These are phyloP conservation scores for Cephus cinctus DNA, from an alignment of 1,140 invertebrate species.

Conservation along the genomic window DNA sequence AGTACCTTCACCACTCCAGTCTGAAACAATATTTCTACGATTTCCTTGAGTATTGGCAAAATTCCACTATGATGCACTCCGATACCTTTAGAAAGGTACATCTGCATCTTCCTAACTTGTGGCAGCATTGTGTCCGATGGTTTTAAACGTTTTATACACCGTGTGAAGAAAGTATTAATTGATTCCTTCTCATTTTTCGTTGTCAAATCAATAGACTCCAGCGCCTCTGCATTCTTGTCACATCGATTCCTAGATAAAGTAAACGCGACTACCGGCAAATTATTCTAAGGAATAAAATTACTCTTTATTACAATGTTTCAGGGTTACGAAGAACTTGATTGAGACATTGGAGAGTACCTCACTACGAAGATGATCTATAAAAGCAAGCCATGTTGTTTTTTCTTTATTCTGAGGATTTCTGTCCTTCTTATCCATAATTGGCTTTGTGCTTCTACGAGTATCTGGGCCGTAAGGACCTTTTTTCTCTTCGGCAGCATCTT, in stretches of 20 bases:
- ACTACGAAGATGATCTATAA: constrained; percentile 77
- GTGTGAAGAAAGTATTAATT: constrained; percentile 82
- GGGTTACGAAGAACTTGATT: too few relatives aligned
- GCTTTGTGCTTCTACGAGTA: too few relatives aligned
- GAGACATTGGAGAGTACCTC: too few relatives aligned
- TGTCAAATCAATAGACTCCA: constrained; percentile 76
- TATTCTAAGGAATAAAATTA: constrained; percentile 55
- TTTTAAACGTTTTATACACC: constrained; percentile 80
- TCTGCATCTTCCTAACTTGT: constrained; percentile 79
- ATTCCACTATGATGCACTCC: constrained; percentile 98
- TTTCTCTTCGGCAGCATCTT: constrained; percentile 12
- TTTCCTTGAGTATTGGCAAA: constrained; percentile 94
- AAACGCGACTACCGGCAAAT: constrained; percentile 92
- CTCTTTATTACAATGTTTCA: constrained; percentile 7
- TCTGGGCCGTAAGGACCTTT: constrained; percentile 15
- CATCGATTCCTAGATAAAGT: constrained; percentile 89
- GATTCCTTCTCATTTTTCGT: constrained; percentile 78
- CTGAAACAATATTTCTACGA: constrained; percentile 97
- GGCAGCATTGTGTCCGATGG: constrained; percentile 83
- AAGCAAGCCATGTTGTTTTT: constrained; percentile 81
- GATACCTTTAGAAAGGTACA: constrained; percentile 84
- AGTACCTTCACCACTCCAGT: constrained; percentile 84
- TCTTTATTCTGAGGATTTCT: constrained; percentile 62
- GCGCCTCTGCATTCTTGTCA: constrained; percentile 66
- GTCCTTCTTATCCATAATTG: too few relatives aligned